Conservation (phyloP, 2,888 invertebrate species). For the Cheilosia vulpina region DNA sequence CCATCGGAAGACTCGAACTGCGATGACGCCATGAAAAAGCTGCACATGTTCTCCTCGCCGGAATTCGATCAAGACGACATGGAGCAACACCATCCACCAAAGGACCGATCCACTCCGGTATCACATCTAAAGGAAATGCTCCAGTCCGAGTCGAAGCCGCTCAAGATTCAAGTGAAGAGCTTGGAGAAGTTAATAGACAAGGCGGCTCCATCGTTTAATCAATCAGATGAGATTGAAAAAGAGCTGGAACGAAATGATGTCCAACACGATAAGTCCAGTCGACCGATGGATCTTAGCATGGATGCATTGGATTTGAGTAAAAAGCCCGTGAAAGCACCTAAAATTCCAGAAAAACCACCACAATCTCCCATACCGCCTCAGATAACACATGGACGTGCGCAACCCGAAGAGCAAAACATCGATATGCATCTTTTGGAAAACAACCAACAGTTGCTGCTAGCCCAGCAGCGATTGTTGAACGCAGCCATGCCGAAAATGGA, state of each 20-base stretch:
- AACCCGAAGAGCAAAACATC: constrained; percentile 74
- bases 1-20: constrained; percentile 93
- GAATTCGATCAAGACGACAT: constrained; percentile 84
- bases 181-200: constrained; percentile 86
- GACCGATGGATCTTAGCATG: constrained; percentile 89
- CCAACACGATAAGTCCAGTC: constrained; percentile 82
- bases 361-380: constrained; percentile 29
- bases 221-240: constrained; percentile 85
- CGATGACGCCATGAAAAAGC: constrained; percentile 87
- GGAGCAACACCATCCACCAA: constrained; percentile 79
- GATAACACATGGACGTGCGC: neutral
- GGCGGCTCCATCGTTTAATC: constrained; percentile 74
- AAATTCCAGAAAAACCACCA: constrained; percentile 72
- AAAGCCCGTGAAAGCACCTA: constrained; percentile 84
- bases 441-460: constrained; percentile 86
- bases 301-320: constrained; percentile 93
- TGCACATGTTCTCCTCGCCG: constrained; percentile 85
- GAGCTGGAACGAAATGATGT: constrained; percentile 84
- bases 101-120: constrained; percentile 82
- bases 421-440: constrained; percentile 84
- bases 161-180: constrained; percentile 86
- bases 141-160: constrained; percentile 83
- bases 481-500: constrained; percentile 86
- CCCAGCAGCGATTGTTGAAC: constrained; percentile 88
- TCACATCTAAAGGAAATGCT: constrained; percentile 84